These are phyloP conservation scores for Antheraea pernyi DNA, from an alignment of 1,140 invertebrate species.

Conservation along the genomic window DNA sequence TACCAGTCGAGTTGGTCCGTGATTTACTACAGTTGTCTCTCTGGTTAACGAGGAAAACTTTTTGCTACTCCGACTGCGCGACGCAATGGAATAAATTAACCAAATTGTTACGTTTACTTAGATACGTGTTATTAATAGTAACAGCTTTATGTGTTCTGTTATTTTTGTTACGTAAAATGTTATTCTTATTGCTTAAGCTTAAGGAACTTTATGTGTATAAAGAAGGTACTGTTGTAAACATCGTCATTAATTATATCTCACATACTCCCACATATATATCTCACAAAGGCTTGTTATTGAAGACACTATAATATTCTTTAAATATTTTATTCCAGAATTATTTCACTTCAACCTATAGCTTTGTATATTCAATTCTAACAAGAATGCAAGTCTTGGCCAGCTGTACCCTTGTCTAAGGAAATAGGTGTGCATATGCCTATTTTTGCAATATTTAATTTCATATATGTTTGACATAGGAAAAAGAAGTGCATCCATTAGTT, in stretches of 20 bases:
- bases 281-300: not conserved
- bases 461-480: too few species aligned
- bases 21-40: conserved; percentile 66
- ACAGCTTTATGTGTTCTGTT: conserved; percentile 7
- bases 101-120: conserved; percentile 47
- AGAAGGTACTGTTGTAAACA: not conserved
- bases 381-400: too few species aligned
- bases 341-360: too few species aligned
- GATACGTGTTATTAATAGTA: conserved; percentile 23
- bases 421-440: too few species aligned
- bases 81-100: conserved; percentile 50
- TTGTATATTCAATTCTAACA: too few species aligned
- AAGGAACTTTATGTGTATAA: not conserved
- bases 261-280: too few species aligned
- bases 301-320: not conserved
- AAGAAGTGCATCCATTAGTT: too few species aligned
- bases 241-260: too few species aligned
- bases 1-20: conserved; percentile 45
- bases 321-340: too few species aligned
- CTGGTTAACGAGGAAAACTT: conserved; percentile 65
- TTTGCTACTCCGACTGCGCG: conserved; percentile 40
- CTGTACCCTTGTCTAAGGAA: too few species aligned
- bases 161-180: conserved; percentile 10
- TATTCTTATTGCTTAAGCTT: not conserved
- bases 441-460: too few species aligned